Evolutionary conservation across 2,888 invertebrate genomes (phyloP), one percentile per base, ranked within the genome.

Genomic region (Calephelis perditalis): DNA sequence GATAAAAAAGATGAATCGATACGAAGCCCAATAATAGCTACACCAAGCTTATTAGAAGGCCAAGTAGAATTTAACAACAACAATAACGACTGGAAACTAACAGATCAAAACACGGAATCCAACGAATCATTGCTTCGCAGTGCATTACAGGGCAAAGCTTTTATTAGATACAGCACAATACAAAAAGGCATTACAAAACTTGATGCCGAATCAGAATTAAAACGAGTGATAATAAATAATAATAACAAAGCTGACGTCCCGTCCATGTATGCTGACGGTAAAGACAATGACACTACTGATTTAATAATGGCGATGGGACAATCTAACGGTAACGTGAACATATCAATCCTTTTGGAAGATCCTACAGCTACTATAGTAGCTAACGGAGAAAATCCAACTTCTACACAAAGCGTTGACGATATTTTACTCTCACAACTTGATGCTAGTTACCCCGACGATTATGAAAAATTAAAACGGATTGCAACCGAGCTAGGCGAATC

Each of bases 31-130:
- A 72, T 88, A 59, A 78, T 92, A 60, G 90, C 89, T 63, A 91
- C 92, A 60, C 92, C 92, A 12, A 75, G 77, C 46, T 76, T 92
- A 73, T 77, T 93, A 78, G 93, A 90, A 71, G 83, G 75, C 71
- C 83, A 82, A 78, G 79, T 81, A 57, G 89, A 92, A 92, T 92
- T 91, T 82, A 92, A 93, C 77, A 94, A 95, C 73, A 96, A 95
- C 77, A 95, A 96, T 80, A 96, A 96, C 81, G 95, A 96, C 79
- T 95, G 95, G 95, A 95, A 95, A 78, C 92, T 95, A 77, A 94
- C 94, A 62, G 94, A 95, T 77, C 94, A 95, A 81, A 95, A 95
- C 74, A 82, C 86, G 40, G 89, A 89, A 73, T 88, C 92, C 37
- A 92, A 95, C 26, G 96, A 96, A 75, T 96, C 96, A 43, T 84